Conservation (phyloP, 2,797 vertebrate genomes). For the Falco columbarius region DNA sequence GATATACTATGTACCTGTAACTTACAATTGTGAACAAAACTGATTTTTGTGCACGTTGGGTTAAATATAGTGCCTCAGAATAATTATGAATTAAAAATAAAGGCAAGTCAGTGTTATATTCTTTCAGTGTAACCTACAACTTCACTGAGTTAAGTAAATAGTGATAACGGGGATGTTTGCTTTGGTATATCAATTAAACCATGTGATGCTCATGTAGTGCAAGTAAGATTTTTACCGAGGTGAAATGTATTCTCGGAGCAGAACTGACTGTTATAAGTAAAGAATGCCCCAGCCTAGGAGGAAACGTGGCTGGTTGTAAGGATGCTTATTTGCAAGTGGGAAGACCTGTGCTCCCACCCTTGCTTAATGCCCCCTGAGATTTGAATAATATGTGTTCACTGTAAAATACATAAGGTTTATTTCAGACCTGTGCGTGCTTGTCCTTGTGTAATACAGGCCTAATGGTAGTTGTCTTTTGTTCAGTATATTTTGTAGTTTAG, state of each 20-base stretch:
- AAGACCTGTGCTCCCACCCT: neutral
- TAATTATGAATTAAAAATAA: neutral
- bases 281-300: neutral
- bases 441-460: neutral
- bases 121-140: neutral
- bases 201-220: neutral
- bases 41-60: neutral
- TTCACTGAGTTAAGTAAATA: neutral
- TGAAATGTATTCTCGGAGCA: neutral
- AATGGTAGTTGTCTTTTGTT: neutral
- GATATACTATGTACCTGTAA: neutral
- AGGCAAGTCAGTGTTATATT: neutral
- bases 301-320: neutral
- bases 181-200: neutral
- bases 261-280: neutral
- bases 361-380: neutral
- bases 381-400: neutral
- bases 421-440: neutral
- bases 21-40: neutral
- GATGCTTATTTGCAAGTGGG: neutral
- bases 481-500: neutral
- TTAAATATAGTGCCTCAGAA: neutral
- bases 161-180: neutral
- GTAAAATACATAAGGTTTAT: neutral
- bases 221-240: neutral